Conservation (phyloP, 2,888 invertebrate species). For the Taphrorychus bicolor region DNA sequence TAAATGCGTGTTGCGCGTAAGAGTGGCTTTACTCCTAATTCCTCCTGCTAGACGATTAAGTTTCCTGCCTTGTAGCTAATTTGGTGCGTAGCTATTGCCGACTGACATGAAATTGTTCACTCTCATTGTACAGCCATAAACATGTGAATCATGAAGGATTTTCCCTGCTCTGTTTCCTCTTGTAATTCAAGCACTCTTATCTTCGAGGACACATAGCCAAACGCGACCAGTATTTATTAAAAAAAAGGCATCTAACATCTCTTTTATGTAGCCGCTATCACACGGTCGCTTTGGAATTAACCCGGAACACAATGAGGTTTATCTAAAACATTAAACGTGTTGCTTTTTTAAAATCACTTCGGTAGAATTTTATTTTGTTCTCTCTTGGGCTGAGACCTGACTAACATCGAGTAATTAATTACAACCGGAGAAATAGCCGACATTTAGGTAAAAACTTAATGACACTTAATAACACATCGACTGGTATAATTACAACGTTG, state of each 20-base stretch:
- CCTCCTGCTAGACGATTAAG: conserved; percentile 15
- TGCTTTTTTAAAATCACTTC: not conserved
- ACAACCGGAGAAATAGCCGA: conserved; percentile 17
- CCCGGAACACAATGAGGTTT: conserved; percentile 2
- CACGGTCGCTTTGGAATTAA: not conserved
- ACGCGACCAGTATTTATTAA: conserved; percentile 12
- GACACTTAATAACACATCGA: conserved; percentile 38
- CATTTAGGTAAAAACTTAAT: conserved; percentile 39
- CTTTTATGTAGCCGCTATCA: conserved; percentile 11
- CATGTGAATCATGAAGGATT: too few species aligned
- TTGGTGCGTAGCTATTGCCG: conserved; percentile 15
- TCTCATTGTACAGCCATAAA: too few species aligned
- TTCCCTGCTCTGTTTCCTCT: not conserved
- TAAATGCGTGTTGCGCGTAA: conserved; percentile 24
- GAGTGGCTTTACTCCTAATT: not conserved
- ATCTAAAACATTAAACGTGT: conserved; percentile 4
- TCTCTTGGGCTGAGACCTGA: not conserved
- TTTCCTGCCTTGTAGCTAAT: conserved; percentile 17
- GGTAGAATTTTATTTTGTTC: not conserved
- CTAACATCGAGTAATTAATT: conserved; percentile 26
- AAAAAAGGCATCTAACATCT: conserved; percentile 7
- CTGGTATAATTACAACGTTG: conserved; percentile 32
- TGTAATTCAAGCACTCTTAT: not conserved
- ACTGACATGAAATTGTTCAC: not conserved
- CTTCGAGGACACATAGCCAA: not conserved